phyloP scores from a whole-genome alignment of 1,140 invertebrate species.

The Watersipora subatra region DNA sequence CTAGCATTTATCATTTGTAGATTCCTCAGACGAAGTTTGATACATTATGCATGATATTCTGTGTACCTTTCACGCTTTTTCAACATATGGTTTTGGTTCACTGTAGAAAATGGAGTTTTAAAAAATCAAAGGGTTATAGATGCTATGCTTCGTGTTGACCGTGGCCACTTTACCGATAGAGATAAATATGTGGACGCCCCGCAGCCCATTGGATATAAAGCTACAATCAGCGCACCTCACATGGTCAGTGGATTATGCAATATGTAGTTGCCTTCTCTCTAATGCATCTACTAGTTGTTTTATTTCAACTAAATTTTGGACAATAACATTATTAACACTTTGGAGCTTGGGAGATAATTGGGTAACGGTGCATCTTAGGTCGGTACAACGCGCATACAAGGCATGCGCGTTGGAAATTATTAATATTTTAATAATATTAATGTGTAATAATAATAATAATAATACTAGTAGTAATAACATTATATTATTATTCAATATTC shows the following conservation, averaged over 20 bases:
- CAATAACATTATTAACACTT: background rate
- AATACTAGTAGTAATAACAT: too few relatives aligned
- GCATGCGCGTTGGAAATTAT: too few relatives aligned
- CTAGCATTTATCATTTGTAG: too few relatives aligned
- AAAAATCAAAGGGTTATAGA: slow-evolving; percentile 60
- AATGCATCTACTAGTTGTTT: background rate
- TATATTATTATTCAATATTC: too few relatives aligned
- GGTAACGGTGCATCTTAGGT: too few relatives aligned
- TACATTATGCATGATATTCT: too few relatives aligned
- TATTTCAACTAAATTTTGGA: background rate
- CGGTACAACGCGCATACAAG: too few relatives aligned
- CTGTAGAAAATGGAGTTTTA: slow-evolving; percentile 68
- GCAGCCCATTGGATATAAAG: slow-evolving; percentile 52
- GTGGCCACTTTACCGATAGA: slow-evolving; percentile 58
- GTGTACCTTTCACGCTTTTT: too few relatives aligned
- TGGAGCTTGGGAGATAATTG: background rate
- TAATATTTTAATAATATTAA: too few relatives aligned
- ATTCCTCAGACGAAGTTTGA: too few relatives aligned
- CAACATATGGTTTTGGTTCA: too few relatives aligned
- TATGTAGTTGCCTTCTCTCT: background rate
- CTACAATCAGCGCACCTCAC: slow-evolving; percentile 93
- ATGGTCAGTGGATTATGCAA: slow-evolving; percentile 56
- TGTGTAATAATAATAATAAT: too few relatives aligned
- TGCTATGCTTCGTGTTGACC: slow-evolving; percentile 72
- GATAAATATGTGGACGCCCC: slow-evolving; percentile 80